Base-by-base conservation (phyloP, 23 tunicate species). In the Styela clava region DNA sequence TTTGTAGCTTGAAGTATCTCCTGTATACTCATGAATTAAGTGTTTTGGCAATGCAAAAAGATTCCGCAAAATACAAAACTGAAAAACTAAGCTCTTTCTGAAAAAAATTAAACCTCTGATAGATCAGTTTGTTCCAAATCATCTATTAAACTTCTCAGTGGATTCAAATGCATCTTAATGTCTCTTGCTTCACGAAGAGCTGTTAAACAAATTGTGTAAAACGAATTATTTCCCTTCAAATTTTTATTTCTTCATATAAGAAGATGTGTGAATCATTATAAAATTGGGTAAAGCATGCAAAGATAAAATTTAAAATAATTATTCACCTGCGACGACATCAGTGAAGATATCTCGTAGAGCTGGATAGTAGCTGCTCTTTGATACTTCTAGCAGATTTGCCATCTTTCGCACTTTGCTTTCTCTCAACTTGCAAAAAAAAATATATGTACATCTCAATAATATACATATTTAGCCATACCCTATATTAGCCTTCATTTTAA, bases 101-200 rank as follows among this genome's bases (percentile, higher is more conserved):
- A n/a, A n/a, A n/a, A 23, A 63, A 65, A 28, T 22, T 31, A 27
- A 36, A 95, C 96, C 81, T 95, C 96, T 0, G 86, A 18, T 56
- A 95, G 82, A 27, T 95, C 99, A 33, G 83, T 87, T 80, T 90
- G 92, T 63, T 95, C 99, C 44, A 95, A 29, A 35, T 95, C 92
- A 35, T 90, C 99, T 1, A 95, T 67, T n/a, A 86, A 63, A 28
- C 61, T 31, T 16, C 83, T 85, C 26, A 95, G 85, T 21, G 95
- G 96, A 30, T 84, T 90, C 73, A 95, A 62, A 73, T 95, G 88
- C 64, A 86, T 80, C 33, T 84, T 84, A 64, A 95, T 95, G 81
- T 95, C 99, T 63, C 86, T 74, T 26, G 99, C 99, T 84, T 95
- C 99, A 31, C 89, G 87, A 37, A 95, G 85, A 2, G 97, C 97